Percentiles rank a stretch among this genome's conserved stretches.
Evolutionary conservation across 2,113 vertebrate species (phyloP).

Genomic region (Poicephalus meyeri): DNA sequence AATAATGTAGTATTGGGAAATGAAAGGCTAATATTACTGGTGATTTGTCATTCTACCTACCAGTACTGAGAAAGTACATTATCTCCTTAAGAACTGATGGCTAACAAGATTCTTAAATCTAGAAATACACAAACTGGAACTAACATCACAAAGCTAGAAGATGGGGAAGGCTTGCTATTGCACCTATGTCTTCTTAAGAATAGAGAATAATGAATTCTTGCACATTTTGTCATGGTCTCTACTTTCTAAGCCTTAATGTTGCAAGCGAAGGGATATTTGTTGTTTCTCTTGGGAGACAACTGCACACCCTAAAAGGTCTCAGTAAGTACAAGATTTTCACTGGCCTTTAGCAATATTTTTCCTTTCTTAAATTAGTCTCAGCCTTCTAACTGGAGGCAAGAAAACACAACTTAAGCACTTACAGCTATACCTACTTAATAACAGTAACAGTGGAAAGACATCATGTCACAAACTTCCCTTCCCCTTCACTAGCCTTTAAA

Average conservation of each 20-base stretch:
- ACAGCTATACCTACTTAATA: not conserved
- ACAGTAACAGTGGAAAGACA: not conserved
- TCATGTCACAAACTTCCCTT: not conserved
- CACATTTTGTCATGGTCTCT: not conserved
- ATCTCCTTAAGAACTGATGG: not conserved
- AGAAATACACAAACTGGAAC: not conserved
- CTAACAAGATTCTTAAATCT: not conserved
- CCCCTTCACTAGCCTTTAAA: not conserved
- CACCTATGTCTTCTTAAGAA: not conserved
- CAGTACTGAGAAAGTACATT: not conserved
- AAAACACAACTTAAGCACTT: not conserved
- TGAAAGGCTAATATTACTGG: not conserved
- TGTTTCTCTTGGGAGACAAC: not conserved
- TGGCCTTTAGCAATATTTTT: not conserved
- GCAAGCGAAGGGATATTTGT: not conserved
- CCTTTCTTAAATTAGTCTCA: not conserved
- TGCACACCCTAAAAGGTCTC: not conserved
- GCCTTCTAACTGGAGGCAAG: not conserved
- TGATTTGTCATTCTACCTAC: not conserved
- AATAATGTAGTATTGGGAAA: not conserved
- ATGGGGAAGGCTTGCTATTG: not conserved
- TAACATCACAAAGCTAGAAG: not conserved
- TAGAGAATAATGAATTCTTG: not conserved
- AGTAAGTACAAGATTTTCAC: not conserved
- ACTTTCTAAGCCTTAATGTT: not conserved